Percentiles rank a stretch among this genome's conserved stretches.
phyloP scores from a whole-genome alignment of 2,113 vertebrate genomes.

The Phaetusa simplex region DNA sequence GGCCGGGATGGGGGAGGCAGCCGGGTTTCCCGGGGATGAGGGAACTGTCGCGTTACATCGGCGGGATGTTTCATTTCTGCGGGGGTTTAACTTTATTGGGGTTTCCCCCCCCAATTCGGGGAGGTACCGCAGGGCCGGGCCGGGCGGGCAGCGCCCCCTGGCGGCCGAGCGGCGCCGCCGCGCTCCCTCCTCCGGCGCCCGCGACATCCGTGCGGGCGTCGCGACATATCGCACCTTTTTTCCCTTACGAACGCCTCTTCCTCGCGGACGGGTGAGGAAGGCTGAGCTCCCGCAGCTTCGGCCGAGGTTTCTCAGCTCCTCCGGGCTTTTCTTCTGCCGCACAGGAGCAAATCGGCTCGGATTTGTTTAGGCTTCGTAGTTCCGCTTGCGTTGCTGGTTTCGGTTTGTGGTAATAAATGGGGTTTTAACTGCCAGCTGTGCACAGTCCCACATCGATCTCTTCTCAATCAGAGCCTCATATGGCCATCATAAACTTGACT shows the following conservation, averaged over 20 bases:
- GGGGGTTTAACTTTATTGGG: no score
- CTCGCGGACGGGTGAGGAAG: no score
- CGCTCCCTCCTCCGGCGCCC: not conserved
- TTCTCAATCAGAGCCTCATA: not conserved
- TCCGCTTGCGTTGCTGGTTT: not conserved
- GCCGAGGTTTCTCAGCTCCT: not conserved
- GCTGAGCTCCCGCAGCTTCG: not conserved
- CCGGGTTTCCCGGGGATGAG: not conserved
- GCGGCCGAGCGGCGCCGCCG: not conserved
- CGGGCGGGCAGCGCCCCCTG: not conserved
- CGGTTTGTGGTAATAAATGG: not conserved
- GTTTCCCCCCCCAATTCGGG: rapidly evolving
- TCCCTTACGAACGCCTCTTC: not conserved
- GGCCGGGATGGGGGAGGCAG: not conserved
- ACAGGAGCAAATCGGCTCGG: no score
- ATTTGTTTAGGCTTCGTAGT: not conserved
- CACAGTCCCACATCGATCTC: not conserved
- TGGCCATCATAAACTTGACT: conserved; percentile 13
- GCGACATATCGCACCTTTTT: no score
- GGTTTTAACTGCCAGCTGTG: not conserved
- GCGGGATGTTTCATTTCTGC: not conserved
- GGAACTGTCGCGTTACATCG: not conserved
- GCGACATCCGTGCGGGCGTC: rapidly evolving
- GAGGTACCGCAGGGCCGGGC: not conserved
- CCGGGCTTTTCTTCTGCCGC: not conserved